Evolutionary conservation across 2,113 vertebrate species (phyloP), one percentile per base, ranked within the genome.

Genomic region (Azemiops feae): DNA sequence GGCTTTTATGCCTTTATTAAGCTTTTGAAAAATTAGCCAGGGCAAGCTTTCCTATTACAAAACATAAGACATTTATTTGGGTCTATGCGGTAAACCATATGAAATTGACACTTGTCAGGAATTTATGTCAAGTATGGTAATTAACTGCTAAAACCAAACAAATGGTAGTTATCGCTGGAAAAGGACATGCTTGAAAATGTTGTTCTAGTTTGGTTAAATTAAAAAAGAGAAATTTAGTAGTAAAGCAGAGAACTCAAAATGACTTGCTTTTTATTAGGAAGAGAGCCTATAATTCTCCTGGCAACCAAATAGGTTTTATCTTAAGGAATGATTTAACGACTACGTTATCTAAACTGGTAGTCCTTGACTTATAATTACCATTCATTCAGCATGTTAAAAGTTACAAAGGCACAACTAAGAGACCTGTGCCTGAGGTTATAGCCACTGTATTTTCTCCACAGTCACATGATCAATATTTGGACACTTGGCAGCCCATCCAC

Each of bases 121-220:
- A 96, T 96, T 95, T 97, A 96, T 92, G 94, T 92, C 89, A 85
- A 92, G 94, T 92, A 95, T 95, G 92, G 52, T 95, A 88, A 96
- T 93, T 91, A 94, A 87, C 20, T 91, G 52, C 64, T 86, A 0
- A 0, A 92, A 53, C 91, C 96, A 93, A 94, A 91, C 27, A 14
- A 22, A 50, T 92, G 50, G 11, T 4, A 92, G 81, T 23, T 23
- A 88, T 20, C 1, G 0, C 89, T 92, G 88, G 91, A 93, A 92
- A 91, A 81, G 12, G 52, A 53, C 88, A 74, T 94, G 89, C 64
- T 87, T 91, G 87, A 95, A 91, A 95, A 89, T 39, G 18, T 89
- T 93, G 43, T 92, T 89, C 1, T 55, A 52, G 20, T 52, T 94
- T 94, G 91, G 90, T 87, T 87, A 96, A 95, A 53, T 92, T 27